phyloP scores from a whole-genome alignment of 2,888 invertebrate species.

The Lysandra coridon region DNA sequence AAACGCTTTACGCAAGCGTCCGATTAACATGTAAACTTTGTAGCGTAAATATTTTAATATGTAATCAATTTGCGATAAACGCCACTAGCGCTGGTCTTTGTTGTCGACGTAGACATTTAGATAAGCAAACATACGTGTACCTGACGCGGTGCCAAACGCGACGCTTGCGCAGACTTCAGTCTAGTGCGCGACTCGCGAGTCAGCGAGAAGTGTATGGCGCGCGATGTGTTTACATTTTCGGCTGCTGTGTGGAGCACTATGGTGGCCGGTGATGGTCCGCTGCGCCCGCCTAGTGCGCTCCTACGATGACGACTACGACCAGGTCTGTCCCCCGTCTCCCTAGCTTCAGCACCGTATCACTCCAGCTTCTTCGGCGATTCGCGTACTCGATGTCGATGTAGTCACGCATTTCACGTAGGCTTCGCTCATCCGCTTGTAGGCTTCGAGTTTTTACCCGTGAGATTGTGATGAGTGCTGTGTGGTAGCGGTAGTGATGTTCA shows the following conservation, averaged over 20 bases:
- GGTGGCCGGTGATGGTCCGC: conserved; percentile 75
- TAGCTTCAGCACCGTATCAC: conserved; percentile 54
- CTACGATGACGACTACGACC: conserved; percentile 77
- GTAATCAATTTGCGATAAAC: conserved; percentile 33
- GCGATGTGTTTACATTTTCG: conserved; percentile 78
- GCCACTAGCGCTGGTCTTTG: conserved; percentile 39
- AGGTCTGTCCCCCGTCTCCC: conserved; percentile 60
- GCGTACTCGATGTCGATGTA: conserved; percentile 43
- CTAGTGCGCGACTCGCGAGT: conserved; percentile 73
- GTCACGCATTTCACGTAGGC: conserved; percentile 69
- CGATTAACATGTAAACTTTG: conserved; percentile 35
- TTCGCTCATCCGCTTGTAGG: conserved; percentile 68
- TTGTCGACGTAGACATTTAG: conserved; percentile 59
- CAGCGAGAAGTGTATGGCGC: conserved; percentile 78
- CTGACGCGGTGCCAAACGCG: conserved; percentile 75
- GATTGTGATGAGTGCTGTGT: conserved; percentile 70
- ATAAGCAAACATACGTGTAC: conserved; percentile 62
- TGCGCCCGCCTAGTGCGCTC: conserved; percentile 66
- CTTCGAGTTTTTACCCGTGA: conserved; percentile 56
- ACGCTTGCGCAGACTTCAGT: conserved; percentile 74
- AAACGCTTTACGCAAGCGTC: not conserved
- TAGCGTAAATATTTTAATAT: conserved; percentile 32
- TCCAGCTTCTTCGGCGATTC: conserved; percentile 55
- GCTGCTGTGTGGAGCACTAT: conserved; percentile 76
- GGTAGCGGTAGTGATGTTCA: conserved; percentile 73